A percentile compares a stretch with the other conserved stretches of the same genome.
Evolutionary conservation across 2,113 vertebrate species (phyloP).

Genomic region (Scatophagus argus): DNA sequence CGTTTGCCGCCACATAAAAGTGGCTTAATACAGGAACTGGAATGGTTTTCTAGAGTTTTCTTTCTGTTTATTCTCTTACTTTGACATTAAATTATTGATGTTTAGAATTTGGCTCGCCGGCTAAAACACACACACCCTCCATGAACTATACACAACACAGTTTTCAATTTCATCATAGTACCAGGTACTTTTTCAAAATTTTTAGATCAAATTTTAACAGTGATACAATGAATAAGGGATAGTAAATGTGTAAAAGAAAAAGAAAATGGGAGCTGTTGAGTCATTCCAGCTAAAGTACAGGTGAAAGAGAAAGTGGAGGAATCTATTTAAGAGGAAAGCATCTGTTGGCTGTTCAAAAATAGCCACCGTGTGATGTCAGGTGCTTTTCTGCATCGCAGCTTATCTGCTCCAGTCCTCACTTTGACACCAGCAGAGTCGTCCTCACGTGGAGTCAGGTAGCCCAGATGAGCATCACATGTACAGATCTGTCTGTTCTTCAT

Average conservation of each 20-base stretch:
- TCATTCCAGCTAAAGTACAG: background rate
- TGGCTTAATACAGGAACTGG: background rate
- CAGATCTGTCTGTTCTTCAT: background rate
- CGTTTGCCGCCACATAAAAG: background rate
- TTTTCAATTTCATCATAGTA: background rate
- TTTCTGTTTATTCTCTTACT: background rate
- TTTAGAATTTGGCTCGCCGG: background rate
- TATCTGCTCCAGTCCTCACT: background rate
- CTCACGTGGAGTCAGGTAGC: too few species aligned
- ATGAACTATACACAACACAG: background rate
- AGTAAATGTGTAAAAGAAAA: too few species aligned
- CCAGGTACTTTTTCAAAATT: background rate
- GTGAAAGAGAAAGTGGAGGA: background rate
- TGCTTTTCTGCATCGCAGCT: conserved; percentile 7
- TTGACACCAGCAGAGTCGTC: background rate
- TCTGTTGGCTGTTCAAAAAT: conserved; percentile 22
- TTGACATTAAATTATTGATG: background rate
- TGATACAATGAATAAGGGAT: background rate
- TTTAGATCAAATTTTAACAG: background rate
- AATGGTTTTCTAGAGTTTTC: background rate
- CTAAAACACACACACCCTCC: background rate
- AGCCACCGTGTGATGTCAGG: conserved; percentile 14
- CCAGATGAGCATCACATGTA: background rate
- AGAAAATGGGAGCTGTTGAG: too few species aligned
- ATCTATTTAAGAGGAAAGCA: background rate